Base-by-base conservation (phyloP, 2,888 invertebrate genomes). In the Panzeria rudis region DNA sequence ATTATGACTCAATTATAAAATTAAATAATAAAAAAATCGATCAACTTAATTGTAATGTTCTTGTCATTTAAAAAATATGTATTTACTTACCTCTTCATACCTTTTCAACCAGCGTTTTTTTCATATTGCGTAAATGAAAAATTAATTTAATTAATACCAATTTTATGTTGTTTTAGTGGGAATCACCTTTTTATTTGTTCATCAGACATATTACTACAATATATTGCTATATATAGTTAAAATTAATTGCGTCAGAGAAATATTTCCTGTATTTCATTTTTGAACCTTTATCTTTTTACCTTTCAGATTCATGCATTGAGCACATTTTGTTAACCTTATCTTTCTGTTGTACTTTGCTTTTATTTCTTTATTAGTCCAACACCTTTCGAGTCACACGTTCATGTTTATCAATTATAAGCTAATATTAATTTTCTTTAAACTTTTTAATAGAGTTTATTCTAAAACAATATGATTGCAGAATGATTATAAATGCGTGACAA, bases 181-280 rank as follows among this genome's bases (percentile, higher is more conserved):
- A 84, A 80, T 38, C 29, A 84, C 84, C 71, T 75, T 75, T 52
- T 25, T 38, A 41, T 8, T 52, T 62, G 17, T 20, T 72, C 32
- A 23, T 38, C 20, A 38, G 23, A 54, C 23, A 35, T 72, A 54
- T 32, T 20, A 47, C 17, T 72, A 9, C 17, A 29, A 15, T 35
- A 4, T 35, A 32, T 44, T 38, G 29, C 41, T 54, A 15, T 20
- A n/a, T 56, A 13, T 25, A 44, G 0, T 20, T 41, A 35, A 38
- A 52, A 25, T 23, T n/a, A 15, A 61, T 66, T 76, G 77, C 72
- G 52, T 76, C 81, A 81, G 64, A 41, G 8, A 84, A 72, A 69
- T 23, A 64, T 64, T 81, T 81, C n/a, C 20, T 68, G 66, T 73
- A 17, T 41, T 23, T 47, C 7, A n/a, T 66, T 54, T 62, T 52